Conservation (phyloP, 1,140 invertebrate genomes). For the Lasioglossum baleicum region DNA sequence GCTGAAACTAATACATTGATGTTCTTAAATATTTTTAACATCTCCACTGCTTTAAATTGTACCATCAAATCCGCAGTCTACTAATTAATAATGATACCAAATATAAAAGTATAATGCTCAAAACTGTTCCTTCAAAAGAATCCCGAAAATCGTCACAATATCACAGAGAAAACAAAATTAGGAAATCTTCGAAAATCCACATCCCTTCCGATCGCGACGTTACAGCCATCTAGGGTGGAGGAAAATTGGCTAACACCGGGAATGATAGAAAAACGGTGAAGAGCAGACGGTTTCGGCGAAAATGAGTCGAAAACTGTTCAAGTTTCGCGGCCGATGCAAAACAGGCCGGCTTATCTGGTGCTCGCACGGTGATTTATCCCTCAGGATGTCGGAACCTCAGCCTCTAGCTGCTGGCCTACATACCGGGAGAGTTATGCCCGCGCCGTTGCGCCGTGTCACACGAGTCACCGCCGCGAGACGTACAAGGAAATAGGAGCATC, state of each 20-base stretch:
- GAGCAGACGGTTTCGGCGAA: slow-evolving; percentile 35
- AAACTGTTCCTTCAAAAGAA: not conserved
- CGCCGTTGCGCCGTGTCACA: slow-evolving; percentile 57
- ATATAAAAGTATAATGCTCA: no score
- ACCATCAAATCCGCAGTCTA: no score
- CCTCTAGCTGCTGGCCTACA: slow-evolving; percentile 59
- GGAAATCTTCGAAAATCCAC: no score
- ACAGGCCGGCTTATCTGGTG: slow-evolving; percentile 57
- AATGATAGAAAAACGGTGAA: slow-evolving; percentile 19
- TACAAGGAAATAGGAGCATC: slow-evolving; percentile 63
- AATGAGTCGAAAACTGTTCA: slow-evolving; percentile 61
- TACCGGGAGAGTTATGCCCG: slow-evolving; percentile 60
- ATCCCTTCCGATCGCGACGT: no score
- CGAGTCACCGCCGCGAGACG: slow-evolving; percentile 52
- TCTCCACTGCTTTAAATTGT: no score
- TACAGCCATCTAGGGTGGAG: no score
- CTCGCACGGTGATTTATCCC: slow-evolving; percentile 65
- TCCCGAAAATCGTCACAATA: no score
- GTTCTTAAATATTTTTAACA: no score
- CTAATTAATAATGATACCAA: no score
- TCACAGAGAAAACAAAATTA: no score
- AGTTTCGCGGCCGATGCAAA: slow-evolving; percentile 60
- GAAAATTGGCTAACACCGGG: no score
- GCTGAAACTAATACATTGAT: no score
- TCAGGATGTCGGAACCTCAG: slow-evolving; percentile 59